These are phyloP conservation scores for Lophius americanus DNA, from an alignment of 2,797 vertebrate species.

Conservation along the genomic window DNA sequence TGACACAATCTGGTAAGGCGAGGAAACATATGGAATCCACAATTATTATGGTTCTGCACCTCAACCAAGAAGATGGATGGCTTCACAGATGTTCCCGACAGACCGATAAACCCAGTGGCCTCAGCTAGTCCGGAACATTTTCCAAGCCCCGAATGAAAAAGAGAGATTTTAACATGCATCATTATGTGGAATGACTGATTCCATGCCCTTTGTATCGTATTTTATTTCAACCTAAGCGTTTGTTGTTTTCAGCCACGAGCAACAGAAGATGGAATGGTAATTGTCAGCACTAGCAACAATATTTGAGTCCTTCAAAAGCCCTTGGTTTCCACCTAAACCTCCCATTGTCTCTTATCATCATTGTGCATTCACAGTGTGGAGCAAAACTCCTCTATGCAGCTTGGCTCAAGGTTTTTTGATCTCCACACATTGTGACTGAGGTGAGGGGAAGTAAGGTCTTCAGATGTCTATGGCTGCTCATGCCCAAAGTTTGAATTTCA, in stretches of 20 bases:
- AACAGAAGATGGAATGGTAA: slow-evolving; percentile 36
- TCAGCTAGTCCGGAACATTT: slow-evolving; percentile 50
- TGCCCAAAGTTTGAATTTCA: slow-evolving; percentile 83
- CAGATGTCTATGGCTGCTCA: slow-evolving; percentile 75
- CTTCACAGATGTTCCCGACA: slow-evolving; percentile 69
- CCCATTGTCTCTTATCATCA: slow-evolving; percentile 70
- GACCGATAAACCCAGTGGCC: slow-evolving; percentile 67
- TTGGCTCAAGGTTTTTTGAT: slow-evolving; percentile 76
- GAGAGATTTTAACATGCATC: slow-evolving; percentile 45
- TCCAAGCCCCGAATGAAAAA: slow-evolving; percentile 54
- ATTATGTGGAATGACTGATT: slow-evolving; percentile 16
- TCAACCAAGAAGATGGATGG: slow-evolving; percentile 71
- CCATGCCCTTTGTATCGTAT: slow-evolving; percentile 19
- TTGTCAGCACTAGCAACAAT: slow-evolving; percentile 52
- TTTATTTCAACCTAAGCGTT: slow-evolving; percentile 13
- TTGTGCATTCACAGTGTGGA: slow-evolving; percentile 69
- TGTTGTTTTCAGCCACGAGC: slow-evolving; percentile 21
- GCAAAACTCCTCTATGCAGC: slow-evolving; percentile 56
- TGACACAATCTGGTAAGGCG: slow-evolving; percentile 68
- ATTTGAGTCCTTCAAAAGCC: slow-evolving; percentile 67
- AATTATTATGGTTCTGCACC: slow-evolving; percentile 63
- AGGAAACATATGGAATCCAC: slow-evolving; percentile 66
- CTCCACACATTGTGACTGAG: slow-evolving; percentile 72
- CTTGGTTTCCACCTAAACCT: slow-evolving; percentile 59
- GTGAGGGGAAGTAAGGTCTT: slow-evolving; percentile 73